Conservation (phyloP, 2,888 invertebrate genomes). For the Drosophila anceps region DNA sequence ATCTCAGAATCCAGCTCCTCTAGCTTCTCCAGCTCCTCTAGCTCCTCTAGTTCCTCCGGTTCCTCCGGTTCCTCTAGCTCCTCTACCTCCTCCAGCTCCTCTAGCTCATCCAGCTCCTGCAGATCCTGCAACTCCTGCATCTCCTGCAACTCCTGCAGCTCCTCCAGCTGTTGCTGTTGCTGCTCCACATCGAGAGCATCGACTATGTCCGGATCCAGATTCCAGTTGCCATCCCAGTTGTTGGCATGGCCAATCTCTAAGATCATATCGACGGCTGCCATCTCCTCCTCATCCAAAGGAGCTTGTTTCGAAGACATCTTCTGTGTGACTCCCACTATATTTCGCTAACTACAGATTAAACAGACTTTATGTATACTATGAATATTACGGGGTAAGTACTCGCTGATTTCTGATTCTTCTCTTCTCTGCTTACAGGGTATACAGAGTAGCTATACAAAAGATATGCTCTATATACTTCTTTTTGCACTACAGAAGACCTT, state of each 20-base stretch:
- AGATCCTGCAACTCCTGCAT: too few species aligned
- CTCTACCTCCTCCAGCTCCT: not conserved
- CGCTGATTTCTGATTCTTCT: not conserved
- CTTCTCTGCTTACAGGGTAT: not conserved
- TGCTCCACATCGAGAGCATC: not conserved
- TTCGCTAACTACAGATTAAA: not conserved
- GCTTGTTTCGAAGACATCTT: not conserved
- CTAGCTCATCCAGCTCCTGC: too few species aligned
- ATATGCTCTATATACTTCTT: not conserved
- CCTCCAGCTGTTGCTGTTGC: too few species aligned
- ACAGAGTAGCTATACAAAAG: not conserved
- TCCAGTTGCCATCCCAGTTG: constrained; percentile 3
- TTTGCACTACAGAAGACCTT: not conserved
- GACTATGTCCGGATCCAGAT: not conserved
- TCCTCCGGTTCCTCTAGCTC: not conserved
- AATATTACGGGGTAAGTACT: too few species aligned
- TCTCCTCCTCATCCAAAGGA: not conserved
- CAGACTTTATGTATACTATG: not conserved
- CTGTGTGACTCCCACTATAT: not conserved
- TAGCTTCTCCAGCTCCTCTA: too few species aligned
- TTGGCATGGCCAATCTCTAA: not conserved
- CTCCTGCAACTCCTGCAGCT: not conserved
- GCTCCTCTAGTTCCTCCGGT: too few species aligned
- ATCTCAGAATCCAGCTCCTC: too few species aligned
- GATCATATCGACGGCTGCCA: not conserved